Evolutionary conservation across 2,113 vertebrate species (phyloP).

Genomic region (Hipposideros armiger): DNA sequence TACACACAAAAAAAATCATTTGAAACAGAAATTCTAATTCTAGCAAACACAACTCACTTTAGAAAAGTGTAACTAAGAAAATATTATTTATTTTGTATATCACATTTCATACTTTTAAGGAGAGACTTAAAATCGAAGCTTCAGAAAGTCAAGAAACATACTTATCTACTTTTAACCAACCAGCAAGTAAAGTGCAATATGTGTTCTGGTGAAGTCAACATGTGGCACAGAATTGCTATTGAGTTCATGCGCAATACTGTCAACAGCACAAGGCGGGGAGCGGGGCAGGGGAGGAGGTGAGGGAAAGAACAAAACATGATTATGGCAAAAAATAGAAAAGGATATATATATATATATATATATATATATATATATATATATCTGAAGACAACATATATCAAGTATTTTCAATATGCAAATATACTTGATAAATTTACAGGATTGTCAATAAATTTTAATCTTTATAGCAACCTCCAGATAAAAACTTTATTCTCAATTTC

Average conservation of each 20-base stretch:
- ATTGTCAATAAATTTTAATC: neutral
- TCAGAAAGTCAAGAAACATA: neutral
- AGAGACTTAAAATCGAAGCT: slow-evolving; percentile 39
- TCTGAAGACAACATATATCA: neutral
- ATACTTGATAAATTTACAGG: neutral
- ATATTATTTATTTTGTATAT: neutral
- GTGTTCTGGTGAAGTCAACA: neutral
- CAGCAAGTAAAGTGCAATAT: neutral
- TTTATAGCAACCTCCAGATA: neutral
- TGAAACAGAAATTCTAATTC: neutral
- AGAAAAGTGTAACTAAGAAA: slow-evolving; percentile 22
- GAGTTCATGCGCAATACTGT: neutral
- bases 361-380: neutral
- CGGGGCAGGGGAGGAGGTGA: neutral
- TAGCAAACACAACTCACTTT: neutral
- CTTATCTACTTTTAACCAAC: slow-evolving; percentile 30
- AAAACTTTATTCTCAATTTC: neutral
- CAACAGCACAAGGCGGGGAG: neutral
- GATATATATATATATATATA: neutral
- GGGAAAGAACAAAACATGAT: neutral
- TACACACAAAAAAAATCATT: neutral
- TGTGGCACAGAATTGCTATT: neutral
- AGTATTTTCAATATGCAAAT: neutral
- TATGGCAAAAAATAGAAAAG: neutral
- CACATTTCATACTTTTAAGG: neutral